A percentile compares a stretch with the other conserved stretches of the same genome.
Evolutionary conservation across 2,113 vertebrate species (phyloP).

Genomic region (Vidua macroura): DNA sequence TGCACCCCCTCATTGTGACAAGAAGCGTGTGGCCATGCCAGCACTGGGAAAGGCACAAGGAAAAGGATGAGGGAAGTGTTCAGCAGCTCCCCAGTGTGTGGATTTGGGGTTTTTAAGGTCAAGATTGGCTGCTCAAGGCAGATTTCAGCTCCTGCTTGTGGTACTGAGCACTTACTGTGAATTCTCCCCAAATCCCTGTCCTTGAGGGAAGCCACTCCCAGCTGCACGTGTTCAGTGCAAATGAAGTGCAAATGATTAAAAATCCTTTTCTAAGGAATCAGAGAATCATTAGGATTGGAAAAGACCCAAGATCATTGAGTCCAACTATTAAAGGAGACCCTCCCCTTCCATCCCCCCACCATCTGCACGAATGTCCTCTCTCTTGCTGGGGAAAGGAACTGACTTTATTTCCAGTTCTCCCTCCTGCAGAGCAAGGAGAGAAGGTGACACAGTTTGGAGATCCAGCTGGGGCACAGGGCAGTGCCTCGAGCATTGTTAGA

Average conservation of each 20-base stretch:
- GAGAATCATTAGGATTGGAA: background rate
- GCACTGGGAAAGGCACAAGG: background rate
- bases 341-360: background rate
- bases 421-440: background rate
- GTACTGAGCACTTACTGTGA: background rate
- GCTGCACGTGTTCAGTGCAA: background rate
- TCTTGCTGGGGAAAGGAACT: background rate
- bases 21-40: rapidly evolving
- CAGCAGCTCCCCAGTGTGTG: background rate
- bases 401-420: background rate
- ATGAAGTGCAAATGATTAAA: background rate
- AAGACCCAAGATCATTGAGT: background rate
- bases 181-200: background rate
- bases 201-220: background rate
- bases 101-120: background rate
- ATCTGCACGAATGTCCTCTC: background rate
- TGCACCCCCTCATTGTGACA: rapidly evolving
- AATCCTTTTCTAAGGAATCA: background rate
- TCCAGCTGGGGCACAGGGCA: background rate
- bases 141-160: background rate
- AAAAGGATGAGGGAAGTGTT: background rate
- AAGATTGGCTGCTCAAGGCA: background rate
- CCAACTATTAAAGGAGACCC: background rate
- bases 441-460: background rate
- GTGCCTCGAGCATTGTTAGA: background rate